phyloP scores from a whole-genome alignment of 1,140 invertebrate species.

The Brachionus sp. region DNA sequence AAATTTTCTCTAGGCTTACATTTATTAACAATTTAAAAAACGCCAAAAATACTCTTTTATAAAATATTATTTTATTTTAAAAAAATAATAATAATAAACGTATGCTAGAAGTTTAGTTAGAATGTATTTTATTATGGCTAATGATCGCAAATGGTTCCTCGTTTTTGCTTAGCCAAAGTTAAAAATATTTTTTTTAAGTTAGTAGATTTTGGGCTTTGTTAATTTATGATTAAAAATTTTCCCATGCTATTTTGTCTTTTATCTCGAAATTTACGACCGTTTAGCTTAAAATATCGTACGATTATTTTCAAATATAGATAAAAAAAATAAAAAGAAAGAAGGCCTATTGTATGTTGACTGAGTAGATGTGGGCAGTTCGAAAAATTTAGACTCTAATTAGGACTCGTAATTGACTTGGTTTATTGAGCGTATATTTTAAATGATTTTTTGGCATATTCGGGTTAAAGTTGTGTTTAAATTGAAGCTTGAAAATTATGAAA shows the following conservation, averaged over 20 bases:
- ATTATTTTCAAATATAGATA: neutral
- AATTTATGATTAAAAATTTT: conserved; percentile 7
- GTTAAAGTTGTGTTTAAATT: neutral
- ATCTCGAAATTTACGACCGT: neutral
- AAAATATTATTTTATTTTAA: neutral
- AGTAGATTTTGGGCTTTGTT: neutral
- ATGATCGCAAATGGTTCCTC: neutral
- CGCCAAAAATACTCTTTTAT: neutral
- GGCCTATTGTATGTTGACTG: neutral
- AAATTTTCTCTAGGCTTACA: neutral
- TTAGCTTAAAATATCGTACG: neutral
- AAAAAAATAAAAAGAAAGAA: neutral
- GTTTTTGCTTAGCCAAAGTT: neutral
- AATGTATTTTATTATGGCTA: neutral
- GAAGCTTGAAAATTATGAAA: neutral
- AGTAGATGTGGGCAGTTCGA: neutral
- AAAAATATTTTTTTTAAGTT: neutral
- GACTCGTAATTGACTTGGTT: neutral
- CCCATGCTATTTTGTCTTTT: neutral
- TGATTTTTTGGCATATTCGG: neutral
- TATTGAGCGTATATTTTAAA: neutral
- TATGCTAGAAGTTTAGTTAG: neutral
- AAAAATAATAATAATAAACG: neutral
- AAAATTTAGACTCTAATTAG: neutral
- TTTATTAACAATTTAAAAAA: neutral